Evolutionary conservation across 1,140 invertebrate species (phyloP).

Genomic region (Ridgeia piscesae): DNA sequence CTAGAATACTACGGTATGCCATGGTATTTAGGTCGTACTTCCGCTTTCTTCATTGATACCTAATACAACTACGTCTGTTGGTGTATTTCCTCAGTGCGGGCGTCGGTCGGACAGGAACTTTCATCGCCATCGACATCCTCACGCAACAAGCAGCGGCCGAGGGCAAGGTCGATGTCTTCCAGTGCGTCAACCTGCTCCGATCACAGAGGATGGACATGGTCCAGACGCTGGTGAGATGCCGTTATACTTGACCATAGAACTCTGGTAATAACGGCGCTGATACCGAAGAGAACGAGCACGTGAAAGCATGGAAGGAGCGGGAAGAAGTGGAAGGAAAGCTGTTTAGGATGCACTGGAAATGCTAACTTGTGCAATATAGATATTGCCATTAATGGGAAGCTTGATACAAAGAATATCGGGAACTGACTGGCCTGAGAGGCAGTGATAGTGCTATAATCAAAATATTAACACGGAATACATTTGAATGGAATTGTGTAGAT

Average conservation of each 20-base stretch:
- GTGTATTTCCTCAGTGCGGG: constrained; percentile 22
- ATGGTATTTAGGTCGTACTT: too few species aligned
- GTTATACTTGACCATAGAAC: not conserved
- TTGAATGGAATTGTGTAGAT: too few species aligned
- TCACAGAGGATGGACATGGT: constrained; percentile 28
- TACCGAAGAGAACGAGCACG: not conserved
- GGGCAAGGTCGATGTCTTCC: constrained; percentile 16
- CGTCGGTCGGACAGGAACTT: constrained; percentile 22
- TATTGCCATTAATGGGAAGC: too few species aligned
- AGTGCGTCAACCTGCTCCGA: constrained; percentile 16
- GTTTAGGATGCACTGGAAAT: not conserved
- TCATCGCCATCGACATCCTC: constrained; percentile 24
- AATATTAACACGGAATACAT: too few species aligned
- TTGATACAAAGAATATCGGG: too few species aligned
- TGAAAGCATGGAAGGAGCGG: too few species aligned
- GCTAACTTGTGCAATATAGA: too few species aligned
- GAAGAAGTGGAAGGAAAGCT: too few species aligned
- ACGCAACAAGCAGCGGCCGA: constrained; percentile 14
- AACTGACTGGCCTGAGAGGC: too few species aligned
- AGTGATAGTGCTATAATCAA: too few species aligned
- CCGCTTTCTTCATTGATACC: too few species aligned
- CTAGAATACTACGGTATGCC: too few species aligned
- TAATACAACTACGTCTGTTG: not conserved
- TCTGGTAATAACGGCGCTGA: not conserved
- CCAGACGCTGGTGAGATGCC: constrained; percentile 7